Conservation (phyloP, 1,140 invertebrate genomes). For the Anthonomus grandis region DNA sequence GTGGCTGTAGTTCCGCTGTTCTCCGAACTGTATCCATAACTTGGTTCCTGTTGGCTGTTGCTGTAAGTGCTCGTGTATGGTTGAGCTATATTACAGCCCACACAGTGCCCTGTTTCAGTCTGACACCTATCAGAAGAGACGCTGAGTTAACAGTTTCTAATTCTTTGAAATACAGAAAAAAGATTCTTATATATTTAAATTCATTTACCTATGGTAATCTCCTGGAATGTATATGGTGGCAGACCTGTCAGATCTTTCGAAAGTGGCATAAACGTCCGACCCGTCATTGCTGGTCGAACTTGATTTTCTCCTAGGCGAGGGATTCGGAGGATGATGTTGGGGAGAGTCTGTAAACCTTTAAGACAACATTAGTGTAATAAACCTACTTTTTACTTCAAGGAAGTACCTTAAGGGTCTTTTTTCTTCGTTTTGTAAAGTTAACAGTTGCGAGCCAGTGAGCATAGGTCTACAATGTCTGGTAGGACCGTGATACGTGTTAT, state of each 20-base stretch:
- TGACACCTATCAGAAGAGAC: slow-evolving; percentile 25
- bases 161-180: too few species aligned
- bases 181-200: not conserved
- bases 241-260: slow-evolving; percentile 53
- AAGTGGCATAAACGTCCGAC: slow-evolving; percentile 52
- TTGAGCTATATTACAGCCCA: slow-evolving; percentile 23
- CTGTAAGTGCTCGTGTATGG: slow-evolving; percentile 17
- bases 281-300: slow-evolving; percentile 63
- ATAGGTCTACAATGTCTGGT: slow-evolving; percentile 70
- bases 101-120: slow-evolving; percentile 31
- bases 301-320: slow-evolving; percentile 66
- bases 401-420: slow-evolving; percentile 59
- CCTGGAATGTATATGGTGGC: slow-evolving; percentile 57
- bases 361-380: not conserved
- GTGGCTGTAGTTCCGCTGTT: slow-evolving; percentile 43
- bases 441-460: slow-evolving; percentile 50
- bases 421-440: slow-evolving; percentile 52
- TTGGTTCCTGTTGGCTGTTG: slow-evolving; percentile 39
- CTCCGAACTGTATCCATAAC: slow-evolving; percentile 47
- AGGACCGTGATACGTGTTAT: slow-evolving; percentile 90
- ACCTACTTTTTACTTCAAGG: too few species aligned
- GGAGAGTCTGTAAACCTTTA: slow-evolving; percentile 73
- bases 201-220: slow-evolving; percentile 45
- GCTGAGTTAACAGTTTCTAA: not conserved
- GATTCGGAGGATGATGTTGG: slow-evolving; percentile 67